phyloP scores from a whole-genome alignment of 2,888 invertebrate genomes.

The Tubulanus polymorphus region DNA sequence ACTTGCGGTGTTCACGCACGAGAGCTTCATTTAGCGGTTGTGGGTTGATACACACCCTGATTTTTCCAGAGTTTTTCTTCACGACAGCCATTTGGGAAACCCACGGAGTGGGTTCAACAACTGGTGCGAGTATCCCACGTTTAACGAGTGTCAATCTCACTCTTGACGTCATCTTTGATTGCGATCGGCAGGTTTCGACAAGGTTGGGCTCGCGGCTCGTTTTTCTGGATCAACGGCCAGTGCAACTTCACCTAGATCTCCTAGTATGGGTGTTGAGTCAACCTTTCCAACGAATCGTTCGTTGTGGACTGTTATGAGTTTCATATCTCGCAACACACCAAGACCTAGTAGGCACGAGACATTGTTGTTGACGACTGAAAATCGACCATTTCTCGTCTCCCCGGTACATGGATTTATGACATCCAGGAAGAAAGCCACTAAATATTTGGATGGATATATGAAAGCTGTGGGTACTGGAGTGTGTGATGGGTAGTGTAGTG shows the following conservation, averaged over 20 bases:
- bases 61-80: conserved; percentile 9
- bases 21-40: conserved; percentile 15
- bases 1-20: neutral
- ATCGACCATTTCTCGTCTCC: neutral
- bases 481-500: too few relatives aligned
- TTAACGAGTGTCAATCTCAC: conserved; percentile 8
- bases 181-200: conserved; percentile 10
- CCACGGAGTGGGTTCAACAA: conserved; percentile 15
- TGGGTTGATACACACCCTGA: conserved; percentile 21
- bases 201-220: conserved; percentile 8
- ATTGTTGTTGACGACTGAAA: neutral
- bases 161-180: conserved; percentile 9
- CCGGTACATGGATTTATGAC: too few relatives aligned
- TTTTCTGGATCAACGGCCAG: conserved; percentile 2
- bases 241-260: conserved; percentile 9
- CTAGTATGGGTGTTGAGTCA: neutral
- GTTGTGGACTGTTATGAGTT: neutral
- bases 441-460: too few relatives aligned
- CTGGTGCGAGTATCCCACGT: conserved; percentile 6
- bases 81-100: conserved; percentile 18
- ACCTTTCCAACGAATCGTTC: neutral
- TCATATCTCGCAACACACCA: conserved; percentile 1
- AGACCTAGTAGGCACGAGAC: neutral
- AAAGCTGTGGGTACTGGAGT: too few relatives aligned
- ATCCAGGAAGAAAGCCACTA: too few relatives aligned